These are phyloP conservation scores for Nephrotoma guestfalica DNA, from an alignment of 2,888 invertebrate genomes.

Conservation along the genomic window DNA sequence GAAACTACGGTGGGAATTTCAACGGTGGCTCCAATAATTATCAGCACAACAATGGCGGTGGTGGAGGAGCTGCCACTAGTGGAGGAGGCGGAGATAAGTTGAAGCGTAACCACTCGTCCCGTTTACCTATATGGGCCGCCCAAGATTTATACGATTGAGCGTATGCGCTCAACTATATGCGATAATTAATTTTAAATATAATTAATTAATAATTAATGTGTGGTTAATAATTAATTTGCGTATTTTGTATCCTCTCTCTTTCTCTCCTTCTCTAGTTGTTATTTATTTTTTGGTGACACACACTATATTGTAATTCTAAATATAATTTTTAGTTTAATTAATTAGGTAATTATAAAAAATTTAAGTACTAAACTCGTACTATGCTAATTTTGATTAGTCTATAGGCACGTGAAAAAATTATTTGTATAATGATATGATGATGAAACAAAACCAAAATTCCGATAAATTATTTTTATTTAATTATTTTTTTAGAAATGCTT, in stretches of 20 bases:
- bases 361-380: neutral
- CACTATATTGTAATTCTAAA: neutral
- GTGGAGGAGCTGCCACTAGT: neutral
- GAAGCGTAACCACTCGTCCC: neutral
- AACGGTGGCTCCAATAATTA: neutral
- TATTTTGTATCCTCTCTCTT: neutral
- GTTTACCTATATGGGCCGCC: neutral
- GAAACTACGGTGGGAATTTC: neutral
- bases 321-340: neutral
- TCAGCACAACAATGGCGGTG: neutral
- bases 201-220: neutral
- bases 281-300: neutral
- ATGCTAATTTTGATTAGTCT: neutral
- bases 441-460: neutral
- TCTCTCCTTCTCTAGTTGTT: neutral
- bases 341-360: neutral
- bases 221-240: neutral
- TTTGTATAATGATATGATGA: neutral
- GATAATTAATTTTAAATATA: neutral
- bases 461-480: neutral
- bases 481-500: neutral
- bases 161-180: neutral
- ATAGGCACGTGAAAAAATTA: neutral
- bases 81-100: neutral
- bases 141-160: constrained; percentile 2